Evolutionary conservation across 2,113 vertebrate genomes (phyloP).

Genomic region (Tautogolabrus adspersus): DNA sequence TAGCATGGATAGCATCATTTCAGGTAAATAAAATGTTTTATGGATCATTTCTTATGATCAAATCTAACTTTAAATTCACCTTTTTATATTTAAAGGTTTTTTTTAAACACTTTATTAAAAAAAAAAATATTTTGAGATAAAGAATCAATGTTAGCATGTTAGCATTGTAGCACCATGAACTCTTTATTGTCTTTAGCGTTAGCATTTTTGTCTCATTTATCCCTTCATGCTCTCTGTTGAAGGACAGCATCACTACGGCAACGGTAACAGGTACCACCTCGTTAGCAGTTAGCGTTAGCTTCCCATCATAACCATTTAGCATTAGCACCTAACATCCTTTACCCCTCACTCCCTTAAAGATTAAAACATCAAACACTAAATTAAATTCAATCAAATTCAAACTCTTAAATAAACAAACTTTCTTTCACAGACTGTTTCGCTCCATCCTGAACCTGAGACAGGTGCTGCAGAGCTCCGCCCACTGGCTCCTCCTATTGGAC

Average conservation of each 20-base stretch:
- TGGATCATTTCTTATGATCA: background rate
- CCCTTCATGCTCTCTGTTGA: conserved; percentile 67
- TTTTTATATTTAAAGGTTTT: background rate
- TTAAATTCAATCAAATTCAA: too few relatives aligned
- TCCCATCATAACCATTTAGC: conserved; percentile 38
- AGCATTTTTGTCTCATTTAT: conserved; percentile 61
- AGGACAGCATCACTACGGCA: conserved; percentile 48
- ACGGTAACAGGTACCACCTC: conserved; percentile 57
- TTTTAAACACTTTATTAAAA: background rate
- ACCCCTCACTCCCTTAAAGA: background rate
- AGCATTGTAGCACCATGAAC: background rate
- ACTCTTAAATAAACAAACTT: background rate
- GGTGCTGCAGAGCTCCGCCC: conserved; percentile 88
- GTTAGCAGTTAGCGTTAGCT: conserved; percentile 47
- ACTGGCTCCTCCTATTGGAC: conserved; percentile 90
- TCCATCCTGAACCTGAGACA: conserved; percentile 88
- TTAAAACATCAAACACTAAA: background rate
- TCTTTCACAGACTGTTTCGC: conserved; percentile 86
- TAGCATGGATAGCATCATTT: background rate
- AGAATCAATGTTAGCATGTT: background rate
- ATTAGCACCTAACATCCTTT: conserved; percentile 36
- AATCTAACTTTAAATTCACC: background rate
- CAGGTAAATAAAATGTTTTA: background rate
- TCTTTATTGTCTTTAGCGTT: conserved; percentile 29
- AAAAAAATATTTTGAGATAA: too few relatives aligned